These are phyloP conservation scores for Paraescarpia echinospica DNA, from an alignment of 1,140 invertebrate species.

Conservation along the genomic window DNA sequence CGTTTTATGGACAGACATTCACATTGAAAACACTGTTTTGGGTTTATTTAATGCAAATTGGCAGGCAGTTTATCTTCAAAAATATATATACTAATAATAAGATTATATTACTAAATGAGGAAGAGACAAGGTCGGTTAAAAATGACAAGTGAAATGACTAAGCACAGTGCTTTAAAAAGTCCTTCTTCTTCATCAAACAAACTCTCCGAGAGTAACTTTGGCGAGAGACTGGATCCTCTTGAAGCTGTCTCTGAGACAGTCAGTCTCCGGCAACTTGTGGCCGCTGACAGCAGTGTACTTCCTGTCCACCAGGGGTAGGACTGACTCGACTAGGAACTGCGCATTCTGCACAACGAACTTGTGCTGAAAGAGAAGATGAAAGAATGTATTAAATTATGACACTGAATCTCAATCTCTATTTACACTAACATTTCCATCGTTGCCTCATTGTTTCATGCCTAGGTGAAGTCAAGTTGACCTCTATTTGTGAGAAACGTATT, in stretches of 20 bases:
- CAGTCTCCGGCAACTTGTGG: neutral
- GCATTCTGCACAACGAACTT: slow-evolving; percentile 9
- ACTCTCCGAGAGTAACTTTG: neutral
- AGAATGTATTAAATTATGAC: neutral
- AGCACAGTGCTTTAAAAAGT: neutral
- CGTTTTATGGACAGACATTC: too few species aligned
- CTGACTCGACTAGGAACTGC: slow-evolving; percentile 12
- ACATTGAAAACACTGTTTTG: too few species aligned
- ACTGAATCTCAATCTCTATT: neutral
- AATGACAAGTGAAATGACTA: neutral
- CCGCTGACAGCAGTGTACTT: neutral
- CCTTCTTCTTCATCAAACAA: neutral
- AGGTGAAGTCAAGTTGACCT: too few species aligned
- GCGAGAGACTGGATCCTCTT: neutral
- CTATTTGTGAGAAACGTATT: neutral
- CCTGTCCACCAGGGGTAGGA: neutral
- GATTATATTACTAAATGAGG: too few species aligned
- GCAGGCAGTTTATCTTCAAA: too few species aligned
- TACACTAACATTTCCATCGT: too few species aligned
- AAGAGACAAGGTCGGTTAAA: too few species aligned
- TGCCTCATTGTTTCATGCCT: too few species aligned
- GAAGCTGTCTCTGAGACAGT: neutral
- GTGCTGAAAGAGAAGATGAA: slow-evolving; percentile 9
- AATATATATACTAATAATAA: too few species aligned
- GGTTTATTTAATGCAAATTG: too few species aligned